Base-by-base conservation (phyloP, 2,797 vertebrate species). In the Pitangus sulphuratus region DNA sequence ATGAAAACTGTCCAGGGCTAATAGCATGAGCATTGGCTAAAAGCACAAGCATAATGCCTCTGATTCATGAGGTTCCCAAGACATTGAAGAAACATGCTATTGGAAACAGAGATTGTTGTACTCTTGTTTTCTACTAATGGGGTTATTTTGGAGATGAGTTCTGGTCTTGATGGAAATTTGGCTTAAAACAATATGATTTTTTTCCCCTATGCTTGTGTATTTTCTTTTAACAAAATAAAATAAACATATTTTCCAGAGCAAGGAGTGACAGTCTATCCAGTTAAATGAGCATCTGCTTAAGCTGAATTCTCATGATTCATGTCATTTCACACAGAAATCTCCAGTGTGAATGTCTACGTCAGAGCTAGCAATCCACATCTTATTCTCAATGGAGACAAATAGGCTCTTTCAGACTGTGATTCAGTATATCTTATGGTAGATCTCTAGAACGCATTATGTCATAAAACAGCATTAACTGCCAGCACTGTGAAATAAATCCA, bases 221-320 rank as follows among this genome's bases (percentile, higher is more conserved):
- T 74, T 87, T 82, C 31, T 69, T 69, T 21, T 51, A 54, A 71
- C 22, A 42, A 77, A 93, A 57, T 70, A 50, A 93, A 62, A 9
- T 13, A 65, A 83, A 80, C 4, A 2, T 68, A 53, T 82, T 84
- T 83, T 76, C n/a, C 28, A 62, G 74, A 77, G 45, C 18, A 82
- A 69, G 16, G 30, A 84, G 21, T 45, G 68, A 64, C 35, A 65
- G 18, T 56, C 47, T 87, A 68, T 71, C 45, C 61, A 65, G 16
- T 24, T 81, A 87, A 76, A 86, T 89, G 56, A 84, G 15, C 12
- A 45, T 64, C 35, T 64, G 17, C 76, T 87, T 94, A 84, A 83
- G 70, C 20, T 35, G 56, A 87, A 66, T 92, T 84, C 33, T 44
- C 35, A 37, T 24, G 37, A 76, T 86, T 88, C 47, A 70, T 62